Base-by-base conservation (phyloP, 2,888 invertebrate species). In the Chrysolina haemoptera region DNA sequence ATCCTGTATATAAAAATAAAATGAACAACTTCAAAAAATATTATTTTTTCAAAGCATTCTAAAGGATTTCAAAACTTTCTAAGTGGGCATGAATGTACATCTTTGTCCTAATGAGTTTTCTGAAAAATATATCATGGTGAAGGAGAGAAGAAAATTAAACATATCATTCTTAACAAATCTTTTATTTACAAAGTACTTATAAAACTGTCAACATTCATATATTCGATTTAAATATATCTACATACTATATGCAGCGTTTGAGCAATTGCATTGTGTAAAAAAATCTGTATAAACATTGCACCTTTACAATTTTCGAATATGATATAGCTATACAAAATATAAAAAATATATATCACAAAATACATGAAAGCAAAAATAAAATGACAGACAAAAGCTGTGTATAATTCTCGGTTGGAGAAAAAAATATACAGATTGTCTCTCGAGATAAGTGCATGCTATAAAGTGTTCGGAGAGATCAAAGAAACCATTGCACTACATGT, bases 131-230 rank as follows among this genome's bases (percentile, higher is more conserved):
- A n/a, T n/a, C n/a, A n/a, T n/a, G n/a, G n/a, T n/a, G n/a, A n/a
- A 35, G 4, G 35, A 35, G 35, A 22, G 14, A 11, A 35, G n/a
- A 59, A 59, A 59, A 27, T 14, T 22, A 59, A 59, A n/a, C 59
- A 1, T 59, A 6, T 8, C 27, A n/a, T 59, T 59, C 10, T n/a
- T 35, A 59, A 59, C 59, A 59, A 59, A 27, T 16, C 59, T 64
- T 80, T 79, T 81, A 79, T 79, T 78, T 78, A 78, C 79, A 80
- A 80, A 78, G 76, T 77, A 63, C 76, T 72, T 76, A 74, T 79
- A 79, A 70, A 72, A 41, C 75, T 70, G 76, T 74, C 75, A 80
- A 76, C 80, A 74, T 76, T 67, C 75, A 74, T 78, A 75, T 73
- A 70, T 67, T 43, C 69, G 75, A 78, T 77, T 55, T 76, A 79